These are phyloP conservation scores for Drosophila suzukii DNA, from an alignment of 1,140 invertebrate species.

Conservation along the genomic window DNA sequence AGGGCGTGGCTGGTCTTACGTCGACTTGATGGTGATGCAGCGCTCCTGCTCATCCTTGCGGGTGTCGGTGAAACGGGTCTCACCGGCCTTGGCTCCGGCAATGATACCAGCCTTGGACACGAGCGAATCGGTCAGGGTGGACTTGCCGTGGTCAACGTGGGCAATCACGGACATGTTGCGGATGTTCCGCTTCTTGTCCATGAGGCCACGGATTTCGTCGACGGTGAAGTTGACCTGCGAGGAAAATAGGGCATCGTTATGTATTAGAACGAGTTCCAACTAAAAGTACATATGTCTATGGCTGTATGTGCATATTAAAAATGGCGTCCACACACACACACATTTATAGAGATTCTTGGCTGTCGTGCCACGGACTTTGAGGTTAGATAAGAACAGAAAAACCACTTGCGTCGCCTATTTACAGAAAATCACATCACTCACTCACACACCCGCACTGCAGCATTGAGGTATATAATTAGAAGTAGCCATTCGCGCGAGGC, in stretches of 20 bases:
- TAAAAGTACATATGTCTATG: no score
- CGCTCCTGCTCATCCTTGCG: constrained; percentile 99
- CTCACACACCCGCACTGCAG: not conserved
- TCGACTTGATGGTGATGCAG: constrained; percentile 99
- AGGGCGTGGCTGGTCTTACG: constrained; percentile 88
- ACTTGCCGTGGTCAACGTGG: constrained; percentile 99
- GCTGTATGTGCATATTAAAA: constrained; percentile 45
- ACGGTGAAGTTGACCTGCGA: constrained; percentile 99
- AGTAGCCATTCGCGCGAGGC: constrained; percentile 4
- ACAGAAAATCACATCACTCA: constrained; percentile 24
- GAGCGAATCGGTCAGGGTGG: constrained; percentile 99
- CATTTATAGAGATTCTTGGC: not conserved
- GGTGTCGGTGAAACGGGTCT: constrained; percentile 99
- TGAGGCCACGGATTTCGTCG: constrained; percentile 99
- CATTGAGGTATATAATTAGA: constrained; percentile 29
- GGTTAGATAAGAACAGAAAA: constrained; percentile 54
- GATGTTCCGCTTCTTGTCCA: constrained; percentile 99
- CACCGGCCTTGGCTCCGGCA: constrained; percentile 98
- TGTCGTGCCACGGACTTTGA: constrained; percentile 59
- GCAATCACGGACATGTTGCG: constrained; percentile 99
- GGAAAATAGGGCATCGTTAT: constrained; percentile 27
- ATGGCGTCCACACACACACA: constrained; percentile 53
- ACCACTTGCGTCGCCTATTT: constrained; percentile 60
- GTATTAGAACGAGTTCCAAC: constrained; percentile 16
- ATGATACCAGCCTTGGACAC: constrained; percentile 99